Evolutionary conservation across 2,888 invertebrate genomes (phyloP).

Genomic region (Lamellibrachia satsuma): DNA sequence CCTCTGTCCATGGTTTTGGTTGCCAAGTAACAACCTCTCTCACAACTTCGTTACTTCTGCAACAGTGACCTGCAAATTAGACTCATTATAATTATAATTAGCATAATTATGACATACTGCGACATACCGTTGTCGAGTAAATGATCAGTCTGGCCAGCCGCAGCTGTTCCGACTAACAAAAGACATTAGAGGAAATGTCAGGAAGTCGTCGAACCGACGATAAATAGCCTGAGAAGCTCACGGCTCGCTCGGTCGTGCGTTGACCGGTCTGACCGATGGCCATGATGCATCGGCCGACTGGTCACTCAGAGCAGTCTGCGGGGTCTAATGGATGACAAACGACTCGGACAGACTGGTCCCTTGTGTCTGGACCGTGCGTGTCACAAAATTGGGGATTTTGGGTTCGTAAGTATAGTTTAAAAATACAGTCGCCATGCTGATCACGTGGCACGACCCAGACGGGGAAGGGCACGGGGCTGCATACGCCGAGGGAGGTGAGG

Average conservation of each 20-base stretch:
- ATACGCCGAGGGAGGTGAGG: not conserved
- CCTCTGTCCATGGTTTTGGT: too few relatives aligned
- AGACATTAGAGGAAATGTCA: conserved; percentile 13
- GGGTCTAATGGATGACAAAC: not conserved
- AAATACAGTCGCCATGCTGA: not conserved
- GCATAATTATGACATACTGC: not conserved
- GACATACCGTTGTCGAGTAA: not conserved
- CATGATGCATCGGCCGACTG: not conserved
- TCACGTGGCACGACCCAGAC: not conserved
- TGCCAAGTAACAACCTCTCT: too few relatives aligned
- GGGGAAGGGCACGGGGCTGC: not conserved
- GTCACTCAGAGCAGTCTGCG: not conserved
- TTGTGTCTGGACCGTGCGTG: not conserved
- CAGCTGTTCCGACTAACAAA: conserved; percentile 4
- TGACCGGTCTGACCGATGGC: not conserved
- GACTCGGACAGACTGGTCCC: not conserved
- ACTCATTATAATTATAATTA: not conserved
- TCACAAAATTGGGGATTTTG: conserved; percentile 1
- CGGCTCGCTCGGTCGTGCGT: not conserved
- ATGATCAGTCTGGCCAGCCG: not conserved
- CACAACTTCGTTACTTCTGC: too few relatives aligned
- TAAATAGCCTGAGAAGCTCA: not conserved
- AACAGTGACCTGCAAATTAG: too few relatives aligned
- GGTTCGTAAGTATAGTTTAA: not conserved
- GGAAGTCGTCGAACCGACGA: not conserved